Base-by-base conservation (phyloP, 2,888 invertebrate species). In the Polyommatus iphigenia region DNA sequence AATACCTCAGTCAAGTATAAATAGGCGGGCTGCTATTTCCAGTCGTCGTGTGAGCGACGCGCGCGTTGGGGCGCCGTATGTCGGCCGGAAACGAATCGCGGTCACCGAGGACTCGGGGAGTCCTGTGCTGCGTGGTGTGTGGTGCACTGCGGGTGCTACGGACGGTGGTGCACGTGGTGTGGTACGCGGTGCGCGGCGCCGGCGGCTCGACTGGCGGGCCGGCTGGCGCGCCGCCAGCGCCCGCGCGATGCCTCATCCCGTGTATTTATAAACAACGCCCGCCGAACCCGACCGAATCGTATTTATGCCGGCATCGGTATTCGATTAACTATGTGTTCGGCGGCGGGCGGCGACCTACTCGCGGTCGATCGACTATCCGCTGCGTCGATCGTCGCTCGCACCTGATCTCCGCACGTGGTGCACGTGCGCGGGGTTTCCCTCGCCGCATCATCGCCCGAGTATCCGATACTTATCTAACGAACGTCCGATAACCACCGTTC, bases 331-430 rank as follows among this genome's bases (percentile, higher is more conserved):
- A 24, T 75, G 20, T 67, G 67, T 6, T 24, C 13, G 62, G 62
- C 72, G 78, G 62, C 82, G 80, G 79, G 80, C 78, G 82, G 83
- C 83, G 84, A 81, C 83, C 57, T 84, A 82, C 81, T 81, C 80
- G 82, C 81, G 82, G 81, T 81, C 83, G 80, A 78, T 81, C 81
- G 82, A 29, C 67, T 15, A 32, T 67, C 29, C 13, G 29, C 15
- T 7, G 29, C 24, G 24, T 62, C 67, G 67, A 67, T 67, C 5
- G 67, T 67, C 29, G 5, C 29, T 3, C 29, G 29, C 67, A 67
- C 67, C 29, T 67, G 67, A 29, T 15, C 8, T 62, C n/a, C 24
- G 20, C 62, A 20, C 24, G 24, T 62, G 62, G 20, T 13, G 62
- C 67, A 67, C 67, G 29, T 67, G 67, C 4, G 67, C 67, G 67